These are phyloP conservation scores for Thymallus thymallus DNA, from an alignment of 2,113 vertebrate species.

Conservation along the genomic window DNA sequence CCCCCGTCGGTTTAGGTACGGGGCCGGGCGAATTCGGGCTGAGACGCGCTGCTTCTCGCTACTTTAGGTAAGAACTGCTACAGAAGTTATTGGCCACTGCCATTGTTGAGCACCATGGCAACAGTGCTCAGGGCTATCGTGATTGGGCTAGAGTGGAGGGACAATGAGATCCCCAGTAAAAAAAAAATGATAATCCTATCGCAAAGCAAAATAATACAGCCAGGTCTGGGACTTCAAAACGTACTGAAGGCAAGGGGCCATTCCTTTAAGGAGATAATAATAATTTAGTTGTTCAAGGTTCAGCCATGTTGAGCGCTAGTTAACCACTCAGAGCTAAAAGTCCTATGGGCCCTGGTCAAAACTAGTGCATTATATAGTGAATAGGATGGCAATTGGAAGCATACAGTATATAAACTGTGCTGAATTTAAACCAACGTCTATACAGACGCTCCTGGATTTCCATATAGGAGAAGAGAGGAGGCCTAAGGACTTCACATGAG, in stretches of 20 bases:
- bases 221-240: not conserved
- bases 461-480: not conserved
- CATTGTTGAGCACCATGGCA: constrained; percentile 20
- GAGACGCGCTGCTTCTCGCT: constrained; percentile 51
- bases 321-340: too few species aligned
- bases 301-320: too few species aligned
- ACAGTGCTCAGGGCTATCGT: constrained; percentile 28
- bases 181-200: not conserved
- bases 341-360: too few species aligned
- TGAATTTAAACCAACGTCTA: too few species aligned
- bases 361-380: too few species aligned
- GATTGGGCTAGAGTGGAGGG: constrained; percentile 8
- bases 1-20: constrained; percentile 47
- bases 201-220: too few species aligned
- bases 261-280: too few species aligned
- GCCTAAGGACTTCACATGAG: not conserved
- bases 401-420: too few species aligned
- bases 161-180: constrained; percentile 14
- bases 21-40: constrained; percentile 43
- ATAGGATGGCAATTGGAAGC: too few species aligned
- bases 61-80: constrained; percentile 56
- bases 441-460: too few species aligned
- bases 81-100: constrained; percentile 33
- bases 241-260: too few species aligned
- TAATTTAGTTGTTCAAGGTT: too few species aligned